Conservation (phyloP, 1,140 invertebrate species). For the Leptonema lineaticorne region DNA sequence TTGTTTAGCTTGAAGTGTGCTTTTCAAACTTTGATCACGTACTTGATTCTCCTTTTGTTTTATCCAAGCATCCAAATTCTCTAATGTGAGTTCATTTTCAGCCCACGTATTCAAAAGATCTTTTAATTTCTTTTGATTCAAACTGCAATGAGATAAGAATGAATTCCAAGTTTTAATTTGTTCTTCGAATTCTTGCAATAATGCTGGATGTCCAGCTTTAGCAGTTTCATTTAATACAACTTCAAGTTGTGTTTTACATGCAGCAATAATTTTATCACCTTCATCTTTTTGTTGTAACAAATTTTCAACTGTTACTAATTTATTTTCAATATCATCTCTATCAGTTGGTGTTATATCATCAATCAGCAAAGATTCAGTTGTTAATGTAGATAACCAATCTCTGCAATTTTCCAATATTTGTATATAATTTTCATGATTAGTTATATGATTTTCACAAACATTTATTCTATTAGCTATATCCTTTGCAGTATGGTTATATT, state of each 20-base stretch:
- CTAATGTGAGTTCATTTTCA: constrained; percentile 75
- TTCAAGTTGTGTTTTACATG: constrained; percentile 70
- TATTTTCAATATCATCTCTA: constrained; percentile 72
- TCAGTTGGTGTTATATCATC: constrained; percentile 71
- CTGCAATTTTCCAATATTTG: constrained; percentile 74
- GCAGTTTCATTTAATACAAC: constrained; percentile 78
- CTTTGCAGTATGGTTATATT: constrained; percentile 68
- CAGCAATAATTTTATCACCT: constrained; percentile 70
- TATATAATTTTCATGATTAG: constrained; percentile 80
- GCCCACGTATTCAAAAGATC: constrained; percentile 74
- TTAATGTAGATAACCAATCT: constrained; percentile 71
- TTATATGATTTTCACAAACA: constrained; percentile 69
- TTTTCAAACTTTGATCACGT: constrained; percentile 88
- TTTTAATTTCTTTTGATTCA: constrained; percentile 67
- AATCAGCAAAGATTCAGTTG: constrained; percentile 65
- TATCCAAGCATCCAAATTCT: constrained; percentile 78
- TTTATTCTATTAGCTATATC: constrained; percentile 68
- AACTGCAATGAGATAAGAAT: constrained; percentile 71
- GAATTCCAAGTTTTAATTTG: constrained; percentile 75
- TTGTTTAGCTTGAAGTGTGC: constrained; percentile 78
- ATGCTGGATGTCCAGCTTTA: constrained; percentile 69
- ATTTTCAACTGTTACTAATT: constrained; percentile 72
- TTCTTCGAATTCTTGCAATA: constrained; percentile 75
- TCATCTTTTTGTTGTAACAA: constrained; percentile 71
- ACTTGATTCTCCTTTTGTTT: constrained; percentile 80